phyloP scores from a whole-genome alignment of 2,113 vertebrate species.

The Grammomys dolichurus region DNA sequence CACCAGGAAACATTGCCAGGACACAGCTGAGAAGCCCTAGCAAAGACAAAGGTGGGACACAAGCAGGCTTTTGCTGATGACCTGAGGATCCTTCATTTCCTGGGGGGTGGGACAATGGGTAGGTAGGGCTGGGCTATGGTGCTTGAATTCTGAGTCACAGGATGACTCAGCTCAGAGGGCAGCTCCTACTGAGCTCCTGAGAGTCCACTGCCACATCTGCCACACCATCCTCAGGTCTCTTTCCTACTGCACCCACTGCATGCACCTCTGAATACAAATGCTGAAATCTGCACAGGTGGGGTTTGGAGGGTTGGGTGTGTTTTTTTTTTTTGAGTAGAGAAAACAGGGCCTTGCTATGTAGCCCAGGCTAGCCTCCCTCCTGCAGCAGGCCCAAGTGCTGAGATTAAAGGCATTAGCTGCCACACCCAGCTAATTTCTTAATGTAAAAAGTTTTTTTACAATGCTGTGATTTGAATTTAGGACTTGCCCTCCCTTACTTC shows the following conservation, averaged over 20 bases:
- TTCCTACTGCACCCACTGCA: neutral
- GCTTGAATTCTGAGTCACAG: constrained; percentile 46
- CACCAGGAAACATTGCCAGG: rapidly evolving
- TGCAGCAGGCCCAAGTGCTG: neutral
- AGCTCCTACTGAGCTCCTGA: neutral
- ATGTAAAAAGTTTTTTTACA: neutral
- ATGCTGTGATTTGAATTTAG: no score
- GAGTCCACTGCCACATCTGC: no score
- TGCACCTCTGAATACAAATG: neutral
- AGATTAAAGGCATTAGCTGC: neutral
- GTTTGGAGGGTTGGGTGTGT: no score
- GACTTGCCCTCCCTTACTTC: neutral
- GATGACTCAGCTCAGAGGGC: constrained; percentile 71
- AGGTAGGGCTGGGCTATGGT: constrained; percentile 24
- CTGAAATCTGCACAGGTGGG: neutral
- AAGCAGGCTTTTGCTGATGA: neutral
- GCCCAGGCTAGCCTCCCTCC: neutral
- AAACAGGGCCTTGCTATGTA: no score
- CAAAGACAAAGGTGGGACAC: neutral
- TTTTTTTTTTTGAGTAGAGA: neutral
- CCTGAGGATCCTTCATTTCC: neutral
- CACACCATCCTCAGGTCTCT: no score
- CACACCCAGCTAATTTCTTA: neutral
- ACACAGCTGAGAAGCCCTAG: neutral
- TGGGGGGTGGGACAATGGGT: no score